A percentile compares a stretch with the other conserved stretches of the same genome.
Conservation (phyloP, 1,140 invertebrate genomes). For the Orchestia grillus region DNA sequence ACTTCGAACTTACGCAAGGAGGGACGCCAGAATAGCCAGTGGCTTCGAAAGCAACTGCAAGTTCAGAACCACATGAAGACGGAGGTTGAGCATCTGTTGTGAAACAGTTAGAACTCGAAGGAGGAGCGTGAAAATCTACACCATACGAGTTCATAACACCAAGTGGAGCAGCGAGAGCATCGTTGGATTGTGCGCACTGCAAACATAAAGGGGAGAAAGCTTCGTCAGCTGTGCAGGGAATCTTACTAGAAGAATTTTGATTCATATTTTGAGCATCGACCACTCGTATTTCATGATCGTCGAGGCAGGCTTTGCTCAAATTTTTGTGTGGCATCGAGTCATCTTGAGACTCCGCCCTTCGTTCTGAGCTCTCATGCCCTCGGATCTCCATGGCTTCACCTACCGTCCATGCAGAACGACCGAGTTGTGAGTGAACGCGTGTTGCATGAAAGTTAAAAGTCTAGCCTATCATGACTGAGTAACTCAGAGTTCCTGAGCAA, state of each 20-base stretch:
- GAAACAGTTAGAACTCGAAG: not conserved
- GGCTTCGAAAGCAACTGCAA: not conserved
- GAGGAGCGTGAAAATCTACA: not conserved
- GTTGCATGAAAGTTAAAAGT: not conserved
- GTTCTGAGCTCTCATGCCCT: not conserved
- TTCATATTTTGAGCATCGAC: not conserved
- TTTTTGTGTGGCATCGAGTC: not conserved
- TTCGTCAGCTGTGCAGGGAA: not conserved
- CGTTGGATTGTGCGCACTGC: not conserved
- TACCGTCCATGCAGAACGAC: not conserved
- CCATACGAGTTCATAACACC: not conserved
- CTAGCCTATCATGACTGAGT: not conserved
- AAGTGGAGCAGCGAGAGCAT: not conserved
- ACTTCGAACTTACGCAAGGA: not conserved
- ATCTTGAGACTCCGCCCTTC: not conserved
- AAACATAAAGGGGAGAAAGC: not conserved
- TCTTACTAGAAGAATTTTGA: not conserved
- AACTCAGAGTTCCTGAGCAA: not conserved
- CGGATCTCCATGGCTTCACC: not conserved
- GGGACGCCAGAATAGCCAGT: not conserved
- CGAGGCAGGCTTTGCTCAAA: not conserved
- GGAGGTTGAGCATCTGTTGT: not conserved
- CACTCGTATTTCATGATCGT: not conserved
- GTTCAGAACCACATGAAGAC: not conserved
- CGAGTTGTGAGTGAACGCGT: not conserved